phyloP scores from a whole-genome alignment of 2,888 invertebrate genomes.

The Drosophila mulleri region DNA sequence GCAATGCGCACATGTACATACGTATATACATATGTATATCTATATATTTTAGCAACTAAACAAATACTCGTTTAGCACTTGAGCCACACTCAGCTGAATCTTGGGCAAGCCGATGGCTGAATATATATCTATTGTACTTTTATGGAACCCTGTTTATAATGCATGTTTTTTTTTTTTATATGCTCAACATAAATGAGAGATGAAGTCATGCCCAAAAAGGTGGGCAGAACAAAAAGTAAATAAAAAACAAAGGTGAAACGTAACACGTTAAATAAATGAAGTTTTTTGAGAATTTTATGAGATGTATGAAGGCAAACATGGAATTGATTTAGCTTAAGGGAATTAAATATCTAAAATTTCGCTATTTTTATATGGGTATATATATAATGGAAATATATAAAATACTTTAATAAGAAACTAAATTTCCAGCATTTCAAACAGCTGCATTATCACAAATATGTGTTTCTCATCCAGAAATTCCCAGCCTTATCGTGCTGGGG shows the following conservation, averaged over 20 bases:
- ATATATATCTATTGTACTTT: constrained; percentile 42
- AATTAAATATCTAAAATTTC: not conserved
- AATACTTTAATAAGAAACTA: not conserved
- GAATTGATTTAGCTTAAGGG: not conserved
- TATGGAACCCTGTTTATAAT: constrained; percentile 28
- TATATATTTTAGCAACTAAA: constrained; percentile 12
- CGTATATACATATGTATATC: not conserved
- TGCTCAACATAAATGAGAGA: constrained; percentile 57
- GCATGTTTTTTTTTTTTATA: constrained; percentile 24
- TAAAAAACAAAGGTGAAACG: not conserved
- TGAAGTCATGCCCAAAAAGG: constrained; percentile 65
- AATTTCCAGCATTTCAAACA: not conserved
- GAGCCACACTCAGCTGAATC: constrained; percentile 36
- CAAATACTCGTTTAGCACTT: constrained; percentile 42
- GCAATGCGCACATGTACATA: constrained; percentile 3
- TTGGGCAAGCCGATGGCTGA: constrained; percentile 17
- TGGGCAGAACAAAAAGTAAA: constrained; percentile 35
- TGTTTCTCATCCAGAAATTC: constrained; percentile 4
- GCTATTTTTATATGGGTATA: not conserved
- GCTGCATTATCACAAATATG: constrained; percentile 9
- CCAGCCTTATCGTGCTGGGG: not conserved
- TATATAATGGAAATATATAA: not conserved
- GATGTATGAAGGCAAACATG: constrained; percentile 19
- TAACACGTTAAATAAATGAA: constrained; percentile 24
- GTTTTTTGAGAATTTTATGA: constrained; percentile 1